phyloP scores from a whole-genome alignment of 2,113 vertebrate genomes.

The Megalops atlanticus region DNA sequence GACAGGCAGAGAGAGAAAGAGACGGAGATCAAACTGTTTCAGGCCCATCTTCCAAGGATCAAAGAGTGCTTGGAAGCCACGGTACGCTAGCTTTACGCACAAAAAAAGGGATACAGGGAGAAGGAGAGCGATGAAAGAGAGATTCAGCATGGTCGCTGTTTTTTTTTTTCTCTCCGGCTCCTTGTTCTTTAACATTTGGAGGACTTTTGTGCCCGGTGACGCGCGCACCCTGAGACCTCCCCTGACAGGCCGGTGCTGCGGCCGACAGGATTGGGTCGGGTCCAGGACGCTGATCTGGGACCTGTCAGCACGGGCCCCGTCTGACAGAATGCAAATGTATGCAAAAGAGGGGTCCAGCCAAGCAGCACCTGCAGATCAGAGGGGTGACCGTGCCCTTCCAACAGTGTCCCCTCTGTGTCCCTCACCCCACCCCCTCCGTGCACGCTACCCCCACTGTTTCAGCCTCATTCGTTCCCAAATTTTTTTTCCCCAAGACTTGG shows the following conservation, averaged over 20 bases:
- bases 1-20: background rate
- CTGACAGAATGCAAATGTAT: conserved; percentile 28
- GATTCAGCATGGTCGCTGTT: background rate
- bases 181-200: conserved; percentile 22
- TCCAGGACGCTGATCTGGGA: conserved; percentile 20
- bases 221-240: conserved; percentile 5
- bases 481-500: background rate
- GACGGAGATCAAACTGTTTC: too few relatives aligned
- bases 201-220: conserved; percentile 18
- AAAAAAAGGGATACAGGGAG: too few relatives aligned
- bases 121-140: too few relatives aligned
- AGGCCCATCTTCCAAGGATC: too few relatives aligned
- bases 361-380: conserved; percentile 15
- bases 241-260: conserved; percentile 1
- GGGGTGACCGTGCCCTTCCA: conserved; percentile 14
- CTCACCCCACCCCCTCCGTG: background rate
- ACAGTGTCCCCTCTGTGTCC: conserved; percentile 20
- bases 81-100: too few relatives aligned
- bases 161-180: background rate
- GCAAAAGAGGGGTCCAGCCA: conserved; percentile 21
- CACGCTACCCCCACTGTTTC: background rate
- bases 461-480: background rate
- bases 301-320: conserved; percentile 15
- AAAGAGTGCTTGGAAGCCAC: too few relatives aligned
- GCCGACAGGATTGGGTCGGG: conserved; percentile 20